Evolutionary conservation across 2,797 vertebrate species (phyloP).

Genomic region (Antrozous pallidus): DNA sequence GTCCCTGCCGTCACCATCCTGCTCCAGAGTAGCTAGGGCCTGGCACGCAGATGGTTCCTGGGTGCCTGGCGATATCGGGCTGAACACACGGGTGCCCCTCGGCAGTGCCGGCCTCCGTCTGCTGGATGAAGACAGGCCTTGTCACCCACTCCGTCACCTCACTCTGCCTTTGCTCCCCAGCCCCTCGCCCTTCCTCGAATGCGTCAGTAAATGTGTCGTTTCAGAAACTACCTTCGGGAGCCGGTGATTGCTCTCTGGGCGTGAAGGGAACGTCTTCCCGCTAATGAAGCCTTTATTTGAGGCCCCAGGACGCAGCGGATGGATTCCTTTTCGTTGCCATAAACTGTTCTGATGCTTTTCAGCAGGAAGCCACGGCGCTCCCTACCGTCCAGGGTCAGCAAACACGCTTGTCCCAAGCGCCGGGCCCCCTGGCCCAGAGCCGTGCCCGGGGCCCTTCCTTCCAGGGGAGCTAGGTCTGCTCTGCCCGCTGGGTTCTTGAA

Average conservation of each 20-base stretch:
- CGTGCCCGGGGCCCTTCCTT: fast-evolving
- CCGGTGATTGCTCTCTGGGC: not conserved
- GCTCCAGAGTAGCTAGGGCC: not conserved
- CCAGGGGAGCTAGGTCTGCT: not conserved
- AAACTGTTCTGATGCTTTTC: not conserved
- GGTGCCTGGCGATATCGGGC: fast-evolving
- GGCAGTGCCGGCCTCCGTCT: not conserved
- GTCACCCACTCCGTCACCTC: not conserved
- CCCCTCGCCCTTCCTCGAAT: not conserved
- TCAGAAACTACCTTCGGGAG: not conserved
- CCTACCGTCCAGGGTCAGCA: not conserved
- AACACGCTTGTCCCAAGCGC: fast-evolving
- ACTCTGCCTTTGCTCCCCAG: not conserved
- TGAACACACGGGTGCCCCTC: not conserved
- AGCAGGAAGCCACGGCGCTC: not conserved
- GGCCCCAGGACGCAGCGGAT: not conserved
- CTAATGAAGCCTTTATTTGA: not conserved
- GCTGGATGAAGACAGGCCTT: not conserved
- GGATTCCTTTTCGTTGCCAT: fast-evolving
- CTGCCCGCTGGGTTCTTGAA: not conserved
- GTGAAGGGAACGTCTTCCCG: not conserved
- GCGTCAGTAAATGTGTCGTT: not conserved
- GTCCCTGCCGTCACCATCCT: fast-evolving
- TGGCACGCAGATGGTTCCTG: not conserved
- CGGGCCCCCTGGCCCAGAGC: fast-evolving